Evolutionary conservation across 2,888 invertebrate genomes (phyloP).

Genomic region (Chrysopilus asiliformis): DNA sequence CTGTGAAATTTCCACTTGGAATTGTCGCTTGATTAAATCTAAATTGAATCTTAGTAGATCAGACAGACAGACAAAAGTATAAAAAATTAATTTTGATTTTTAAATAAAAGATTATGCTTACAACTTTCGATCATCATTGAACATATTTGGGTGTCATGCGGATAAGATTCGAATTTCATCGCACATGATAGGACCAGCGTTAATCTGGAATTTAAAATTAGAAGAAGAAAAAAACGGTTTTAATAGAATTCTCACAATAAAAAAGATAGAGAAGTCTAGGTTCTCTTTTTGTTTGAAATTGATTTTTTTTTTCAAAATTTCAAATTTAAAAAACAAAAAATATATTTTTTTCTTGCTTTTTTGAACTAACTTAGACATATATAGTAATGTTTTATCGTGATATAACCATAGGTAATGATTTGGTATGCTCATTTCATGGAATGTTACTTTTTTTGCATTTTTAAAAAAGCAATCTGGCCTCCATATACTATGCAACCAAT

Average conservation of each 20-base stretch:
- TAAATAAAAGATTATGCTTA: too few species aligned
- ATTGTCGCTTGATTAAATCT: too few species aligned
- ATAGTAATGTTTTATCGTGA: constrained; percentile 79
- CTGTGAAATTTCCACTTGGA: too few species aligned
- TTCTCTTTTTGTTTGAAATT: background rate
- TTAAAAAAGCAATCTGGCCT: constrained; percentile 88
- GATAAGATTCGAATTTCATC: constrained; percentile 86
- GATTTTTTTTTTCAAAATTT: background rate
- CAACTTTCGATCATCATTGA: constrained; percentile 90
- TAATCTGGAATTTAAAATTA: constrained; percentile 44
- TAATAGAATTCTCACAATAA: too few species aligned
- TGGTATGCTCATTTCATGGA: constrained; percentile 89
- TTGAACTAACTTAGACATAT: constrained; percentile 74
- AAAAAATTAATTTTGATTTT: too few species aligned
- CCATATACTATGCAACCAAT: constrained; percentile 85
- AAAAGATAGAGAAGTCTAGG: too few species aligned
- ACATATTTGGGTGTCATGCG: constrained; percentile 87
- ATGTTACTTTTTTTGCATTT: constrained; percentile 86
- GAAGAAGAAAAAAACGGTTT: too few species aligned
- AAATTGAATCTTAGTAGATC: too few species aligned
- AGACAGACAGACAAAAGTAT: too few species aligned
- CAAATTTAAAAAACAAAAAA: background rate
- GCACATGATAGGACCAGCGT: constrained; percentile 83
- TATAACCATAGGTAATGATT: constrained; percentile 87
- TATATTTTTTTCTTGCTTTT: background rate